Percentiles rank a stretch among this genome's conserved stretches.
Evolutionary conservation across 2,797 vertebrate species (phyloP).

Genomic region (Rhynchonycteris naso): DNA sequence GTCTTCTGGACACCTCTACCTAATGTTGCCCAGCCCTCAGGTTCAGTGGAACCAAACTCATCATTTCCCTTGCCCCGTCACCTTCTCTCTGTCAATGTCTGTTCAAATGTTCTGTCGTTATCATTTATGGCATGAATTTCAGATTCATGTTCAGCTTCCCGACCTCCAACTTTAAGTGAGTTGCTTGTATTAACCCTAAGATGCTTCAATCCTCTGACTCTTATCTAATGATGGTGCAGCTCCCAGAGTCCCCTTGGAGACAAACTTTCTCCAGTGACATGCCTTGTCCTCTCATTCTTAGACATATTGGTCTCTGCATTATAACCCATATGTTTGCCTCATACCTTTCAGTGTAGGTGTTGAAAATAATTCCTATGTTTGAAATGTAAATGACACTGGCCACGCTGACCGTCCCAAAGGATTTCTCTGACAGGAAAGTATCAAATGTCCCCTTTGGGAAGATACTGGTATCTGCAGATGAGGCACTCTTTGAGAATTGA

Average conservation of each 20-base stretch:
- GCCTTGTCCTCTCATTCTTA: background rate
- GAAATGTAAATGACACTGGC: background rate
- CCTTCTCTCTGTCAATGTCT: no score
- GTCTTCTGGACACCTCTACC: background rate
- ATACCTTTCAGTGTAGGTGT: background rate
- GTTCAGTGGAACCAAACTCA: background rate
- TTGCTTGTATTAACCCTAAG: background rate
- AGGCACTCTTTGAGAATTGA: slow-evolving; percentile 22
- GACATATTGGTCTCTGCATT: background rate
- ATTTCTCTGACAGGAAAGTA: background rate
- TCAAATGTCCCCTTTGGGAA: background rate
- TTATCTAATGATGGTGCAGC: background rate
- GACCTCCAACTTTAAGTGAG: background rate
- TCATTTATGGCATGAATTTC: background rate
- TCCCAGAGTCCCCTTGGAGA: background rate
- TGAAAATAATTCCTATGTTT: background rate
- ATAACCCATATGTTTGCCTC: background rate
- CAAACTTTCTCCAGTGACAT: background rate
- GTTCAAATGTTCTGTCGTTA: background rate
- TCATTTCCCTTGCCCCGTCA: background rate
- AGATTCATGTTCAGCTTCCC: background rate
- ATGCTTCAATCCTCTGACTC: background rate
- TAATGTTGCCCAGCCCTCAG: background rate
- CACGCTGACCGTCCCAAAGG: background rate
- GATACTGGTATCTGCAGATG: background rate